Percentiles rank a stretch among this genome's conserved stretches.
Evolutionary conservation across 2,888 invertebrate genomes (phyloP).

Genomic region (Acleris literana): DNA sequence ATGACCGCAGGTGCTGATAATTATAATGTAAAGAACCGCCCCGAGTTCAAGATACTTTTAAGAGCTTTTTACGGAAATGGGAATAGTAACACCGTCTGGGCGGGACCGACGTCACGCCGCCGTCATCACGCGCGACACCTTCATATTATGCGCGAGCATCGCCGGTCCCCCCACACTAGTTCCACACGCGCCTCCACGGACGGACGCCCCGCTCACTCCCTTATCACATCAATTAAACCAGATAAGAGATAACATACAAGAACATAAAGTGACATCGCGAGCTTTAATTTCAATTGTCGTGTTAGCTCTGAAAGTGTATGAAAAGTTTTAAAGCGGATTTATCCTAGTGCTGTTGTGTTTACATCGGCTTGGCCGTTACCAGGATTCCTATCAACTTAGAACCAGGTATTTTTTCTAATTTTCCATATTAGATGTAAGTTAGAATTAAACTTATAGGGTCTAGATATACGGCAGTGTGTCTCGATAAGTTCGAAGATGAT

Average conservation of each 20-base stretch:
- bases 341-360: background rate
- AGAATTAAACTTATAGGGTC: too few species aligned
- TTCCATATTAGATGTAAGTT: too few species aligned
- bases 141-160: constrained; percentile 50
- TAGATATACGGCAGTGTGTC: too few species aligned
- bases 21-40: too few species aligned
- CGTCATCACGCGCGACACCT: constrained; percentile 38
- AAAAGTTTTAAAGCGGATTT: constrained; percentile 5
- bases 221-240: constrained; percentile 59
- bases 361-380: constrained; percentile 13
- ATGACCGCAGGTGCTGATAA: too few species aligned
- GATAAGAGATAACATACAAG: constrained; percentile 56
- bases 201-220: constrained; percentile 43
- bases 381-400: constrained; percentile 21
- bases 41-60: too few species aligned
- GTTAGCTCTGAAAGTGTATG: background rate
- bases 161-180: constrained; percentile 62
- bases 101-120: constrained; percentile 6
- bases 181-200: constrained; percentile 49
- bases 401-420: constrained; percentile 8
- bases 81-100: background rate
- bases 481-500: too few species aligned
- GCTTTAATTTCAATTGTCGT: constrained; percentile 8
- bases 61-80: too few species aligned
- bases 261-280: constrained; percentile 56